These are phyloP conservation scores for Vidua chalybeata DNA, from an alignment of 2,113 vertebrate genomes.

Conservation along the genomic window DNA sequence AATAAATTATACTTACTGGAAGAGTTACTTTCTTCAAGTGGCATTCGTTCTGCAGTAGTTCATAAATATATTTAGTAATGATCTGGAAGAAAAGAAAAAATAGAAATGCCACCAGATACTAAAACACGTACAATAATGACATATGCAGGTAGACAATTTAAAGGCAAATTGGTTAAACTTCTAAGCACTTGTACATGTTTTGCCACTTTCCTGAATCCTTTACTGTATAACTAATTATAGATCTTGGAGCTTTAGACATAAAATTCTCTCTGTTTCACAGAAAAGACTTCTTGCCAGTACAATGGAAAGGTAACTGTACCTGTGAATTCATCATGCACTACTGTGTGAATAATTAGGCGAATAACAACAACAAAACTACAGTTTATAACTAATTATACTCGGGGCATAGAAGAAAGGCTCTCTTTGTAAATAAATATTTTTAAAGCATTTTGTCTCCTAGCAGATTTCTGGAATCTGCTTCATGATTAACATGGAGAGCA, in stretches of 20 bases:
- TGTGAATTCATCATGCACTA: not conserved
- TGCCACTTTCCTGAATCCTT: not conserved
- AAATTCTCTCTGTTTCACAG: not conserved
- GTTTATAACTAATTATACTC: slow-evolving; percentile 32
- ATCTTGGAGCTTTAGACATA: not conserved
- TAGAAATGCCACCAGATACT: not conserved
- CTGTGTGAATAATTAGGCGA: slow-evolving; percentile 1
- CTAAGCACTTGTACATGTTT: not conserved
- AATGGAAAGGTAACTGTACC: not conserved
- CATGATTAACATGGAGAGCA: not conserved
- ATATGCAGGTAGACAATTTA: not conserved
- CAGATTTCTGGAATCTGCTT: not conserved
- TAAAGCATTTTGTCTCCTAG: slow-evolving; percentile 7
- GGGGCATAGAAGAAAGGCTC: not conserved
- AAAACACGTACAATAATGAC: not conserved
- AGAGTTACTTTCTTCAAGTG: slow-evolving; percentile 90
- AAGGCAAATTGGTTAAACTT: not conserved
- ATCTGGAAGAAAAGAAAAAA: slow-evolving; percentile 79
- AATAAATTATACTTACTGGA: slow-evolving; percentile 85
- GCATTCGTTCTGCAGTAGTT: slow-evolving; percentile 92
- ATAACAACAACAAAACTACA: not conserved
- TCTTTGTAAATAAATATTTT: not conserved
- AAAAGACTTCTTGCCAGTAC: not conserved
- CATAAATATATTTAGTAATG: slow-evolving; percentile 94
- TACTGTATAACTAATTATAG: not conserved